Base-by-base conservation (phyloP, 2,113 vertebrate species). In the Entomyzon cyanotis region DNA sequence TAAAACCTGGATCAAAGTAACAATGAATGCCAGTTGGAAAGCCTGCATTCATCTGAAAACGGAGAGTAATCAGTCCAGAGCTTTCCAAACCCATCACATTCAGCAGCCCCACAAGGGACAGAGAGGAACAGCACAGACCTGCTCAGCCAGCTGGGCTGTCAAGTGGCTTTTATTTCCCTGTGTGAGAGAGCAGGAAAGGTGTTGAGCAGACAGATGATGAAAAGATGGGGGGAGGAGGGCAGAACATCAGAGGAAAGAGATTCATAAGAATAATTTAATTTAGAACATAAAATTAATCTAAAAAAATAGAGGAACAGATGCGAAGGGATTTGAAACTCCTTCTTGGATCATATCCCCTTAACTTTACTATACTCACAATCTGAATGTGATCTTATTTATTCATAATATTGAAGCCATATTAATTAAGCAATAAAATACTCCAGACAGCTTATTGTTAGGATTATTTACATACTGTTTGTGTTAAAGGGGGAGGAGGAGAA, bases 191-290 rank as follows among this genome's bases (percentile, higher is more conserved):
- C 63, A 82, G 58, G 53, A 77, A 93, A 96, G 93, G 94, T 94
- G 92, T 87, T 68, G 64, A 71, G 69, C 75, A 60, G 74, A 90
- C 67, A 95, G 75, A 71, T 95, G 63, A 91, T 77, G 53, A 88
- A 96, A 92, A 88, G 77, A 78, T 81, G 65, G 28, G 44, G 44
- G 50, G 41, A 75, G 78, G 67, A 84, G 91, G 63, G 90, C 81
- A 90, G 49, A 93, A 90, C 95, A 94, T 90, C 73, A 95, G 89
- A 94, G 75, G 42, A 76, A 95, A 71, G 6, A 70, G 28, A 91
- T 97, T 96, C 89, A 64, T 81, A 96, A 96, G 92, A 97, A 98
- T 97, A 97, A 97, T 97, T 97, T 97, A 96, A 98, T 98, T 97
- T 96, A 49, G 94, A 96, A 97, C 94, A 92, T 91, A 91, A 97